Evolutionary conservation across 2,113 vertebrate genomes (phyloP), one percentile per base, ranked within the genome.

Genomic region (Phyllostomus discolor): DNA sequence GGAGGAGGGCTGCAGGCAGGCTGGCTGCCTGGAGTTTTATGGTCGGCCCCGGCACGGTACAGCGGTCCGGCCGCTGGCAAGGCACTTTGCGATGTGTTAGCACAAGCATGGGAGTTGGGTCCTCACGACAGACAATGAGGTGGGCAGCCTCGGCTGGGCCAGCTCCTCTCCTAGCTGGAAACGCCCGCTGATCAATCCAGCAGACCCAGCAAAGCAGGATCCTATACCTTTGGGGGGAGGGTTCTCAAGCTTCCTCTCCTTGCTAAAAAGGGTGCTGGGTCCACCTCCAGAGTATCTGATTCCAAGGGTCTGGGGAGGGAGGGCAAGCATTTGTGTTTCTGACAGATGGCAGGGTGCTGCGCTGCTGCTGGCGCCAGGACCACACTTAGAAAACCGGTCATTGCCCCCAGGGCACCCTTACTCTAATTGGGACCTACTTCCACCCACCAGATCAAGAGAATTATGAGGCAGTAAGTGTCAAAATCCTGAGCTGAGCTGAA

Each of bases 1-100:
- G 88, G 46, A 95, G 90, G 50, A 38, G 59, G 46, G 66, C 26
- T 22, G 80, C 15, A 38, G 66, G 88, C 59, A 26, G 46, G 62
- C 80, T 33, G 69, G 59, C 75, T 50, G n/a, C 57, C 50, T 0
- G 5, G 26, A 3, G 16, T n/a, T 31, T 69, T 4, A 9, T 28
- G 6, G 24, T 72, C 24, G 38, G 17, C 43, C 48, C 69, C 43
- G 54, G 31, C 5, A 1, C 38, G 33, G 31, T 46, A 19, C 28
- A 3, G 57, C 75, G 5, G 5, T 50, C 48, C 2, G 90, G 69
- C 52, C 33, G 57, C 67, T 4, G 8, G 2, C 62, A 28, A 59
- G 92, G 73, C 48, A 33, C 59, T 76, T 24, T 20, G 41, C 52
- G 43, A 52, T 35, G 38, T 57, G 22, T 57, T n/a, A 48, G 64